Evolutionary conservation across 37 sponge, comb jelly and placozoan genomes (phyloP), one percentile per base, ranked within the genome.

Genomic region (Beroe forskalii): DNA sequence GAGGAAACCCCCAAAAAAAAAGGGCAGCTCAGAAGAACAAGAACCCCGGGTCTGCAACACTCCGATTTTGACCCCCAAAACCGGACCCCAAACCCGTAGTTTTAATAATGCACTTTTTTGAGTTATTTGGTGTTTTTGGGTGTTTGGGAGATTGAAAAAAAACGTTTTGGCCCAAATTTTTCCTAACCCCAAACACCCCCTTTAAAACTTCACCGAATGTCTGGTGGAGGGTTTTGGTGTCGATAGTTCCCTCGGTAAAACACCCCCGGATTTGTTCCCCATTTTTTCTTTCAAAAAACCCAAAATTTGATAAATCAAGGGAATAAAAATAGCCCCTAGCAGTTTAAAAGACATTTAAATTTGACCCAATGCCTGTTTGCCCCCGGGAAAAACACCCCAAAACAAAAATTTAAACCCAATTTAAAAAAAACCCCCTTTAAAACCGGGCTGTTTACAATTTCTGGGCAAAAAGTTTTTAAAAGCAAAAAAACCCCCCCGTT

Each of bases 361-460:
- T n/a, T n/a, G n/a, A n/a, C n/a, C n/a, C n/a, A n/a, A n/a, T n/a
- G n/a, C n/a, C n/a, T n/a, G n/a, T n/a, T n/a, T n/a, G n/a, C n/a
- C n/a, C n/a, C n/a, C n/a, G n/a, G n/a, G n/a, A n/a, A n/a, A n/a
- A n/a, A n/a, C n/a, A n/a, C n/a, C n/a, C n/a, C n/a, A n/a, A n/a
- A n/a, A n/a, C n/a, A n/a, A n/a, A n/a, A n/a, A n/a, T n/a, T n/a
- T n/a, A n/a, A n/a, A n/a, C n/a, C n/a, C n/a, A n/a, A n/a, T n/a
- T n/a, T n/a, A n/a, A n/a, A n/a, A n/a, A n/a, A n/a, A n/a, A n/a
- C n/a, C n/a, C n/a, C n/a, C 98, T 23, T 90, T 94, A 0, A 95
- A 96, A 36, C 95, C 96, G 30, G 98, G 96, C 23, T 94, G 76
- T 97, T 97, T 92, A 93, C 93, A 55, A 62, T 66, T 8, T 39